Conservation (phyloP, 2,888 invertebrate species). For the Brachypterus glaber region DNA sequence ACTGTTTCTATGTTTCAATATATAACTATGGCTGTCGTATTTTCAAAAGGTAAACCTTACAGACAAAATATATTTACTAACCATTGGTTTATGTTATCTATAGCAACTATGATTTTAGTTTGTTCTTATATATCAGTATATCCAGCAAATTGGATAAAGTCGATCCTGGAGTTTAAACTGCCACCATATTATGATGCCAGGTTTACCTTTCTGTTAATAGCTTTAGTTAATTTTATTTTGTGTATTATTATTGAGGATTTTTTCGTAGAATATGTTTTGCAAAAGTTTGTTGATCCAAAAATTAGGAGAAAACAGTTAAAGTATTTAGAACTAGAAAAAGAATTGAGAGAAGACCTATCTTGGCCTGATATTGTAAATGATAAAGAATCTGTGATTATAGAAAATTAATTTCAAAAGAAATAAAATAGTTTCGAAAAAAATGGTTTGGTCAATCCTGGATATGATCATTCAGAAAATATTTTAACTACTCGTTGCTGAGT, state of each 20-base stretch:
- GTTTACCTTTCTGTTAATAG: constrained; percentile 44
- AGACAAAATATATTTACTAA: constrained; percentile 54
- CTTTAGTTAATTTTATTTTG: constrained; percentile 44
- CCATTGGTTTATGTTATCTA: constrained; percentile 41
- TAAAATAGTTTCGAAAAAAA: no score
- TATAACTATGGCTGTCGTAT: constrained; percentile 52
- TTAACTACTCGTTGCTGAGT: no score
- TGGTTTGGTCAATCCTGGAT: no score
- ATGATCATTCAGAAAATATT: no score
- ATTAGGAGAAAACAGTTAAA: no score
- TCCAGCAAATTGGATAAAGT: constrained; percentile 41
- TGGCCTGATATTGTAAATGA: no score
- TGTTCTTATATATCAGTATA: constrained; percentile 45
- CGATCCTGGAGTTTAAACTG: constrained; percentile 55
- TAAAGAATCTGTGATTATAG: no score
- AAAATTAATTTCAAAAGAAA: no score
- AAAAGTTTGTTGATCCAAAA: constrained; percentile 43
- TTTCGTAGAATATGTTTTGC: constrained; percentile 49
- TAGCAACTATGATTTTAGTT: constrained; percentile 42
- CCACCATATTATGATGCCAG: constrained; percentile 46
- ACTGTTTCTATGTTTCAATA: constrained; percentile 56
- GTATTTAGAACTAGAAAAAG: no score
- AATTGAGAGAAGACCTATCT: no score
- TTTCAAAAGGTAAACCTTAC: constrained; percentile 58
- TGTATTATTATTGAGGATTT: constrained; percentile 49